Conservation (phyloP, 2,888 invertebrate species). For the Oxytorus armatus region DNA sequence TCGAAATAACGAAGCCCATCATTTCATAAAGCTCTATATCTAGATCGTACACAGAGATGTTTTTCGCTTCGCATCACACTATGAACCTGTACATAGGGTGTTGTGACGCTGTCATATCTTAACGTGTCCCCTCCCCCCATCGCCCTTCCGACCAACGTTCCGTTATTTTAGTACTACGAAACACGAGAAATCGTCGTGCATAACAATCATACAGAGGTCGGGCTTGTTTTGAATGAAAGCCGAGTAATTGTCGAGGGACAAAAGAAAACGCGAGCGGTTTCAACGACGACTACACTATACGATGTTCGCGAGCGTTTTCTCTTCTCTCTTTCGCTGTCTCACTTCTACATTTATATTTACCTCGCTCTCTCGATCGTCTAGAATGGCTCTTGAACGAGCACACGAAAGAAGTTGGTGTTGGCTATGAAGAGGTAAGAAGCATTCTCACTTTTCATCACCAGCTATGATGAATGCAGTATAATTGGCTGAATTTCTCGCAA, state of each 20-base stretch:
- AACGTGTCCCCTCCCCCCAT: no score
- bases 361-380: no score
- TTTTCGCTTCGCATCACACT: no score
- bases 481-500: no score
- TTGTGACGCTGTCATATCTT: no score
- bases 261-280: conserved; percentile 70
- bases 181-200: conserved; percentile 69
- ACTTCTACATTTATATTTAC: background rate
- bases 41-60: no score
- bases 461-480: background rate
- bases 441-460: conserved; percentile 9
- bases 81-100: no score
- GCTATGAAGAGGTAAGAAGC: no score
- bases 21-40: no score
- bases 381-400: no score
- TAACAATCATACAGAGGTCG: conserved; percentile 67
- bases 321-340: conserved; percentile 23
- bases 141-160: background rate
- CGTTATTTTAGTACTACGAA: conserved; percentile 63
- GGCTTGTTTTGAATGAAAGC: conserved; percentile 73
- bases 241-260: conserved; percentile 75
- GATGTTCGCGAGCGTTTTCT: conserved; percentile 33
- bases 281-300: background rate
- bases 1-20: no score
- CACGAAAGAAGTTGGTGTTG: no score